These are phyloP conservation scores for Nannoperca australis DNA, from an alignment of 2,797 vertebrate species.

Conservation along the genomic window DNA sequence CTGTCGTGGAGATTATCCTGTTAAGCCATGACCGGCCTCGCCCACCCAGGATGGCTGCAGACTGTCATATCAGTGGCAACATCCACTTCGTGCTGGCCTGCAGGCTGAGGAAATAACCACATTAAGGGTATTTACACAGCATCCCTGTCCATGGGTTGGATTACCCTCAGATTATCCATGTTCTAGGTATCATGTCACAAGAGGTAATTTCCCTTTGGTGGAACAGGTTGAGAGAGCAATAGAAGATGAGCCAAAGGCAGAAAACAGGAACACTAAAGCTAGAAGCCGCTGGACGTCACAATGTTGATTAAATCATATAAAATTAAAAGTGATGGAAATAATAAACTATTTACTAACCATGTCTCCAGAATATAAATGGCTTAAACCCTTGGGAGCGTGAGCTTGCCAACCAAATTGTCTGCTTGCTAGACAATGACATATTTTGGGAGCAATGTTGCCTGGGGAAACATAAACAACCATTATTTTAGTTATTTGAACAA, in stretches of 20 bases:
- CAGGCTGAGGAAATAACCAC: conserved; percentile 16
- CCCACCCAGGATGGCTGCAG: conserved; percentile 77
- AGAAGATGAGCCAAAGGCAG: conserved; percentile 14
- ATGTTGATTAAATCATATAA: background rate
- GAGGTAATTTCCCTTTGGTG: conserved; percentile 22
- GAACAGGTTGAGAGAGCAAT: conserved; percentile 17
- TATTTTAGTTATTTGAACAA: background rate
- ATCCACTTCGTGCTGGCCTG: conserved; percentile 26
- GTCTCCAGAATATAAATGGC: background rate
- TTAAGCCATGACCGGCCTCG: conserved; percentile 52
- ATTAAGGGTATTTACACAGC: conserved; percentile 46
- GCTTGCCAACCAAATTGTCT: background rate
- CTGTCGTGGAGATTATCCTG: conserved; percentile 72
- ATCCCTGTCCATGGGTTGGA: conserved; percentile 25
- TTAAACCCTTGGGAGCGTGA: background rate
- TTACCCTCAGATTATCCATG: conserved; percentile 22
- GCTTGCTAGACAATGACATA: background rate
- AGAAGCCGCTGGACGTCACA: background rate
- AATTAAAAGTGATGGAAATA: background rate
- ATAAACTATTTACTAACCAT: background rate
- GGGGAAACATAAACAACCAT: background rate
- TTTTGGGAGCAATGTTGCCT: background rate
- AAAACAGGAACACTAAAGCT: background rate
- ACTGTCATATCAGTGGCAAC: conserved; percentile 46
- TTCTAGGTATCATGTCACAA: conserved; percentile 47